Evolutionary conservation across 2,113 vertebrate genomes (phyloP).

Genomic region (Nothobranchius kuhntae): DNA sequence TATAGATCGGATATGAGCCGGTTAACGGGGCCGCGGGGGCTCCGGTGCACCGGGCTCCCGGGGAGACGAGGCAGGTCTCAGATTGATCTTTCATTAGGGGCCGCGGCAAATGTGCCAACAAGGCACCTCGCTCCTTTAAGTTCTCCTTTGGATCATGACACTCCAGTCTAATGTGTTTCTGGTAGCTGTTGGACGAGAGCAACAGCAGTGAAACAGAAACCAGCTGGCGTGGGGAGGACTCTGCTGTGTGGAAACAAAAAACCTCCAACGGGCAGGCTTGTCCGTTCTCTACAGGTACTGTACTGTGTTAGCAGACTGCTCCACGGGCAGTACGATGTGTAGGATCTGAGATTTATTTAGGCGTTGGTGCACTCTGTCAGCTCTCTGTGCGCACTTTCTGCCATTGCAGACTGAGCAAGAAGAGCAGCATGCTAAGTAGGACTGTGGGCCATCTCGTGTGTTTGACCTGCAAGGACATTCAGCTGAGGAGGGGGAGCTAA

Average conservation of each 20-base stretch:
- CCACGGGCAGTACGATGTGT: too few species aligned
- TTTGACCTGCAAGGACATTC: slow-evolving; percentile 71
- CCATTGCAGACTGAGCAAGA: slow-evolving; percentile 11
- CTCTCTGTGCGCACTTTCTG: slow-evolving; percentile 5
- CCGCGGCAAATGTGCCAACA: slow-evolving; percentile 58
- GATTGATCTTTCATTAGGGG: slow-evolving; percentile 76
- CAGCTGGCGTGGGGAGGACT: neutral
- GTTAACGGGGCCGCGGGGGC: slow-evolving; percentile 63
- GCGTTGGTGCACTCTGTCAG: neutral
- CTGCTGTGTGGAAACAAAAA: slow-evolving; percentile 1
- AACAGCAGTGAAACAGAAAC: slow-evolving; percentile 16
- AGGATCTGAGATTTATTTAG: too few species aligned
- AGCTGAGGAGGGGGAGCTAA: slow-evolving; percentile 59
- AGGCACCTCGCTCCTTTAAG: slow-evolving; percentile 66
- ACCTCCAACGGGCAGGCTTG: neutral
- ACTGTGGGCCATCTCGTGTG: slow-evolving; percentile 37
- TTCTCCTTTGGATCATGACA: slow-evolving; percentile 59
- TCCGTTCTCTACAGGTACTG: neutral
- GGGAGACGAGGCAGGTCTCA: slow-evolving; percentile 66
- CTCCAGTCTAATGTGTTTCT: slow-evolving; percentile 63
- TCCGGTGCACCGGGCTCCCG: slow-evolving; percentile 36
- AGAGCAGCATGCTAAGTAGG: slow-evolving; percentile 47
- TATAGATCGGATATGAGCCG: slow-evolving; percentile 75
- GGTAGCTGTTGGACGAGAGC: slow-evolving; percentile 27
- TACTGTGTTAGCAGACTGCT: too few species aligned